Conservation (phyloP, 2,113 vertebrate genomes). For the Anoura caudifer region DNA sequence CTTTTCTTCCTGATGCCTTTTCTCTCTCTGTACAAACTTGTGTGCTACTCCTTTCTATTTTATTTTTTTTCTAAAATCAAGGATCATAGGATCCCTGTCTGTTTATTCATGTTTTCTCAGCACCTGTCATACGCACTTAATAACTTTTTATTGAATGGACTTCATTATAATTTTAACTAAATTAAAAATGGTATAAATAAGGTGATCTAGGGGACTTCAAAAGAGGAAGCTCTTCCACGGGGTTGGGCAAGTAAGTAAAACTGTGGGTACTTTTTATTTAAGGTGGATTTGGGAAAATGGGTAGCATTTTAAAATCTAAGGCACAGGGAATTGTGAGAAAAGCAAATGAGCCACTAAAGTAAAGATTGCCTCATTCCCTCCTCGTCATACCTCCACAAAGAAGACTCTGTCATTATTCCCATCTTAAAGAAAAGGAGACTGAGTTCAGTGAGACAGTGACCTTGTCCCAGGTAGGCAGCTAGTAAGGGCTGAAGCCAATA, state of each 20-base stretch:
- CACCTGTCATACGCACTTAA: not conserved
- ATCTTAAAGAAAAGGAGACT: not conserved
- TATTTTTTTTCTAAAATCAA: not conserved
- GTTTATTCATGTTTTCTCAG: not conserved
- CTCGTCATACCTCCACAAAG: not conserved
- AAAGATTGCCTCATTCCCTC: not conserved
- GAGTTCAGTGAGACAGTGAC: not conserved
- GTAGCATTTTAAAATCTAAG: not conserved
- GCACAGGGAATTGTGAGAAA: not conserved
- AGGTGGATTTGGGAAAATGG: not conserved
- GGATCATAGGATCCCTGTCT: not conserved
- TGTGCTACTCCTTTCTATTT: not conserved
- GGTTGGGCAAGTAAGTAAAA: not conserved
- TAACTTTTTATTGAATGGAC: not conserved
- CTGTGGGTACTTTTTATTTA: not conserved
- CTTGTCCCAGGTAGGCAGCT: not conserved
- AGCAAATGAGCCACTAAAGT: not conserved
- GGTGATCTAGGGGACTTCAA: not conserved
- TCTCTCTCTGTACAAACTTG: not conserved
- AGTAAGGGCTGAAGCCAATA: not conserved
- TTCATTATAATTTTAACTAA: not conserved
- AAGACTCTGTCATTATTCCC: not conserved
- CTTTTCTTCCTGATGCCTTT: not conserved
- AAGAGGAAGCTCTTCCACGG: not conserved
- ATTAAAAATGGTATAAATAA: not conserved